Evolutionary conservation across 1,140 invertebrate genomes (phyloP), one percentile per base, ranked within the genome.

Genomic region (Atta texana): DNA sequence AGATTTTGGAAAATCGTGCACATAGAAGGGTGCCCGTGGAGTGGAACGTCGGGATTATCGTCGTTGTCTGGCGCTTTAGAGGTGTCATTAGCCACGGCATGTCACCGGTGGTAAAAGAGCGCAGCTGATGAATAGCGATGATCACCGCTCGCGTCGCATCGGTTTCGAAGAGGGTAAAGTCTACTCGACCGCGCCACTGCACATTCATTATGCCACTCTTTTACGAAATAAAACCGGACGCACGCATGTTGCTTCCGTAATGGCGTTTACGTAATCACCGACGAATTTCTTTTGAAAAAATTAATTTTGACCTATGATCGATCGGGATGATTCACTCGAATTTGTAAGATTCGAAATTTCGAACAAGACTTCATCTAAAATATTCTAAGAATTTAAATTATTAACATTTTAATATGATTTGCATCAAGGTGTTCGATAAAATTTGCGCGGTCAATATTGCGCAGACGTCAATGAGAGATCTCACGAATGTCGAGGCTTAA

Each of bases 21-120:
- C 34, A 28, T 44, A 24, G 49, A 85, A 34, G 69, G 80, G 86
- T 21, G 84, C 8, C 31, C 71, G 51, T 44, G 69, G 59, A 86
- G 75, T 66, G 87, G 74, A 88, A 86, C 76, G 59, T 81, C 55
- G 34, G 87, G 84, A 88, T 86, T 88, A 88, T 88, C 87, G 57
- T 44, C 68, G 68, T 34, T 72, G 82, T 88, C 74, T 72, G 84
- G 61, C 44, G 69, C 55, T 88, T 86, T 80, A 81, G 74, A 88
- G 53, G 44, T 57, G 24, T 76, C 85, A 88, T 88, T 88, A 86
- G 87, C 85, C 72, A 88, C 84, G 87, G 72, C 74, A 75, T 34
- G 87, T 86, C 87, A 80, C 61, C 57, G 82, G 61, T 85, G 74
- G 84, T 85, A 88, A 86, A 88, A 86, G 77, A 81, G 87, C 59